Base-by-base conservation (phyloP, 2,113 vertebrate genomes). In the Tragelaphus strepsiceros region DNA sequence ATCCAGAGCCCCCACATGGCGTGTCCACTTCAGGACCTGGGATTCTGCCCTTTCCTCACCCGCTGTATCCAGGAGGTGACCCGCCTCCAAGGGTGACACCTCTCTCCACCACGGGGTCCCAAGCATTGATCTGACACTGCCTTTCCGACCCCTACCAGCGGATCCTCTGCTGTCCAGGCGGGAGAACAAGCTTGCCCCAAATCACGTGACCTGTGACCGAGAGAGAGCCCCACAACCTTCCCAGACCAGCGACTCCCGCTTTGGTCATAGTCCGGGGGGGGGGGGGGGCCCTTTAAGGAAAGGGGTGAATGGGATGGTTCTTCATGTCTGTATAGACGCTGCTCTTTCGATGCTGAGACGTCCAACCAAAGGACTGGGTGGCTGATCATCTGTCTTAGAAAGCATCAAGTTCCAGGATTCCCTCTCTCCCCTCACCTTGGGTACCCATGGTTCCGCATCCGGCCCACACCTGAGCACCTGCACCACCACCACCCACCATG, bases 331-430 rank as follows among this genome's bases (percentile, higher is more conserved):
- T 7, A 2, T n/a, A 17, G 15, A 56, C 6, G 26, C 96, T 53
- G 58, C 43, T 88, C 35, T 95, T 85, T 56, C 9, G 28, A 80
- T 8, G 85, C 71, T 13, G 30, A 95, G 91, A 80, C 82, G 19
- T 30, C 95, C 85, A 98, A 98, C 98, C 98, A 98, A 98, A 99
- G 98, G 98, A 97, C 0, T 22, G 0, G 19, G 92, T 85, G 92
- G 46, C 4, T 10, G 71, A 80, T 15, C 54, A 19, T 24, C 39
- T 9, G 2, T 83, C 78, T 78, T 43, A 3, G 32, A 84, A 82
- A 61, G 56, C 97, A 35, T 16, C 4, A 22, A 12, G 49, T 46
- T 28, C 59, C 71, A 19, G 80, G 54, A n/a, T 13, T 43, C 83
- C 49, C 16, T 28, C 35, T n/a, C 14, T 19, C 3, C 71, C 74